Evolutionary conservation across 64 coral and sea anemone species (phyloP).

Genomic region (Montipora sp.): DNA sequence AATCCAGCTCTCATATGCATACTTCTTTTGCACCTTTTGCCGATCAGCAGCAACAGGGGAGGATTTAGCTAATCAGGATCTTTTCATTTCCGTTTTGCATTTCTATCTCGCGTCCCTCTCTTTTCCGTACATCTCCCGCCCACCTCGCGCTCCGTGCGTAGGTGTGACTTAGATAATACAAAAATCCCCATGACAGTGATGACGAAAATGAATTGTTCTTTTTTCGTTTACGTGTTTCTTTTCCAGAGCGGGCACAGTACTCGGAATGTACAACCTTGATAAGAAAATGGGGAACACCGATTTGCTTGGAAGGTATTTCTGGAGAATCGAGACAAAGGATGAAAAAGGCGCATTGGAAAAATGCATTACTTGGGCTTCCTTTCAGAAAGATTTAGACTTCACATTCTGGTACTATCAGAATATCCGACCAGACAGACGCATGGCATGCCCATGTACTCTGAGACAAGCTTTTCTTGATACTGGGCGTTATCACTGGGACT

Average conservation of each 20-base stretch:
- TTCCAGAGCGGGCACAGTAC: background rate
- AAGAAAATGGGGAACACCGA: constrained; percentile 14
- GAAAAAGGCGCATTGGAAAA: background rate
- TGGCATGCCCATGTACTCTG: constrained; percentile 46
- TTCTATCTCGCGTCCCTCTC: no score
- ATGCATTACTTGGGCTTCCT: constrained; percentile 14
- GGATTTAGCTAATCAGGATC: no score
- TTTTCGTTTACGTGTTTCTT: background rate
- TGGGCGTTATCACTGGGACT: constrained; percentile 15
- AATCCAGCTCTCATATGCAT: no score
- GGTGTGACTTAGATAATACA: no score
- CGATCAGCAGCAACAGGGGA: no score
- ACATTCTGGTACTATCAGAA: background rate
- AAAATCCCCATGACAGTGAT: background rate
- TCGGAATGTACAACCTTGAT: constrained; percentile 4
- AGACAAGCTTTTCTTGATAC: constrained; percentile 29
- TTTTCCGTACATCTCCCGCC: no score
- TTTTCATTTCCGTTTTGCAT: no score
- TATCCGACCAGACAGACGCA: background rate
- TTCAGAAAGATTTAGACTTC: background rate
- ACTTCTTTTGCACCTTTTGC: no score
- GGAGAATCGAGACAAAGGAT: constrained; percentile 29
- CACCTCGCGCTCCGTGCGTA: no score
- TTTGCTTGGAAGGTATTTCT: constrained; percentile 37
- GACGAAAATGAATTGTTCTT: no score